Evolutionary conservation across 2,797 vertebrate genomes (phyloP), one percentile per base, ranked within the genome.

Genomic region (Decapterus maruadsi): DNA sequence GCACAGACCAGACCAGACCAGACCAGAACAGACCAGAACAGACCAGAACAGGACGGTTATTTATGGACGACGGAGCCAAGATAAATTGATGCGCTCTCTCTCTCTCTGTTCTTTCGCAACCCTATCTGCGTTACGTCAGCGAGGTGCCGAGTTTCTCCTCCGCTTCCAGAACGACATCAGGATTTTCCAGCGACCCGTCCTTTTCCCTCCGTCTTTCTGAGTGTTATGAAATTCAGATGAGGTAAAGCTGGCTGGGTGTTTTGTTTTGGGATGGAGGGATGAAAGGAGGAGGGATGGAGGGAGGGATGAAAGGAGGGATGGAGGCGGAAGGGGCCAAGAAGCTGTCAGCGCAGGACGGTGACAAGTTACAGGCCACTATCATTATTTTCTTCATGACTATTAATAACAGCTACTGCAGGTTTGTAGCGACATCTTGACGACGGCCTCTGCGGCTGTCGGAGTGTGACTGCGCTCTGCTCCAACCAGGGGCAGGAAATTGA

Each of bases 401-500:
- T n/a, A 58, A 71, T 40, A 54, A 55, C 43, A 61, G 31, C 43
- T 6, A 4, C 48, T 22, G 2, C 46, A 58, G 48, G 17, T 53
- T 64, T 38, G 11, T 34, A 31, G 45, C 36, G 0, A 26, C 42
- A 1, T 68, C 67, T 57, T 53, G 16, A n/a, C 60, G 29, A 77
- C 86, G 79, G n/a, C n/a, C n/a, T n/a, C n/a, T n/a, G n/a, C n/a
- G n/a, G n/a, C n/a, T n/a, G n/a, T 78, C 84, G 20, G 29, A 19
- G 8, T 2, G 20, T 54, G 19, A 1, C 17, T 31, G 31, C 43
- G 57, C 61, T 81, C 26, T 67, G 17, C 26, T 26, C 26, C 26
- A 89, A 57, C 58, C 40, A 26, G n/a, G 8, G 57, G n/a, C 68
- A 77, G 76, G 80, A 85, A 86, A 85, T 64, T 16, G 0, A 64